A percentile compares a stretch with the other conserved stretches of the same genome.
These are phyloP conservation scores for Apodemia mormo DNA, from an alignment of 2,888 invertebrate species.

Conservation along the genomic window DNA sequence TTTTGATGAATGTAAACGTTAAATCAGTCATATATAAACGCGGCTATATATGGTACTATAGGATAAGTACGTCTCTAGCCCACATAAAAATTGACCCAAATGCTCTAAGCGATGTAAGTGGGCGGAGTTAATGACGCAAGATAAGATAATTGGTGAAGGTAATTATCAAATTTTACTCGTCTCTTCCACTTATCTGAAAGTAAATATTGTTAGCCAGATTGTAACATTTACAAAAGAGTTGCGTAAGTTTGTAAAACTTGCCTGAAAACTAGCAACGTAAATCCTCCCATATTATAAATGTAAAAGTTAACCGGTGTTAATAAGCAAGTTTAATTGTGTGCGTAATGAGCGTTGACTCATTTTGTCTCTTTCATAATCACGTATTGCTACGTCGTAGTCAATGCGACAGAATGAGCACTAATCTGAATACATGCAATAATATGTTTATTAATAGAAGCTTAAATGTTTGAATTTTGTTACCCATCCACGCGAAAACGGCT, in stretches of 20 bases:
- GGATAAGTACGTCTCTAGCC: slow-evolving; percentile 27
- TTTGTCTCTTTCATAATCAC: too few species aligned
- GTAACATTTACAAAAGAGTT: slow-evolving; percentile 38
- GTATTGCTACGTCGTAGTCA: too few species aligned
- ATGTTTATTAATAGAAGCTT: too few species aligned
- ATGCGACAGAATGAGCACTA: too few species aligned
- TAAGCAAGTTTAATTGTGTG: too few species aligned
- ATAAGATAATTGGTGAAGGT: slow-evolving; percentile 69
- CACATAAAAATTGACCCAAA: slow-evolving; percentile 44
- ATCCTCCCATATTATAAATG: too few species aligned
- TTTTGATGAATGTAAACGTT: background rate
- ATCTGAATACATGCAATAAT: too few species aligned
- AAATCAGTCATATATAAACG: background rate
- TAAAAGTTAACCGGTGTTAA: too few species aligned
- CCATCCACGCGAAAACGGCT: too few species aligned
- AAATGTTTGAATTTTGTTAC: too few species aligned
- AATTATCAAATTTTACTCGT: slow-evolving; percentile 76
- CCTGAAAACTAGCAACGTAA: slow-evolving; percentile 33
- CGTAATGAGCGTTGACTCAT: too few species aligned
- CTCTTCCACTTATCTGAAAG: slow-evolving; percentile 63
- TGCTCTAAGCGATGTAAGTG: slow-evolving; percentile 46
- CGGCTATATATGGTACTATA: background rate
- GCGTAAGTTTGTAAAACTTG: slow-evolving; percentile 26
- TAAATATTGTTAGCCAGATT: slow-evolving; percentile 65
- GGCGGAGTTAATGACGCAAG: slow-evolving; percentile 62